A percentile compares a stretch with the other conserved stretches of the same genome.
phyloP scores from a whole-genome alignment of 1,140 invertebrate species.

The Drosophila parvula region DNA sequence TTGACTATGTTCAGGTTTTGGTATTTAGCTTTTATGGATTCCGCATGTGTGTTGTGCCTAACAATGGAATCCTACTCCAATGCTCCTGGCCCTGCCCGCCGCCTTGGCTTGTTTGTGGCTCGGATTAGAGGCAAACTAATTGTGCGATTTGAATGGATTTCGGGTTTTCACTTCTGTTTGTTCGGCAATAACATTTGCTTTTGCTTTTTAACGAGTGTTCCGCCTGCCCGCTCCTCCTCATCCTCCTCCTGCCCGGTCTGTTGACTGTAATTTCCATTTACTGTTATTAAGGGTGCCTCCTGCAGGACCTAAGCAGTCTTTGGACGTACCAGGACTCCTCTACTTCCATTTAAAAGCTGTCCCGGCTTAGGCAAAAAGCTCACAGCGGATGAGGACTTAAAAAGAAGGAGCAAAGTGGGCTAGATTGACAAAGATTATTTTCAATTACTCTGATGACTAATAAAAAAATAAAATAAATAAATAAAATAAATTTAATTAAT shows the following conservation, averaged over 20 bases:
- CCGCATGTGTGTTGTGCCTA: slow-evolving; percentile 40
- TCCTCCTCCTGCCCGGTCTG: not conserved
- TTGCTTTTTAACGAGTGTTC: slow-evolving; percentile 45
- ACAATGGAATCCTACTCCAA: slow-evolving; percentile 53
- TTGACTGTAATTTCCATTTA: slow-evolving; percentile 59
- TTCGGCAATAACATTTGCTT: slow-evolving; percentile 75
- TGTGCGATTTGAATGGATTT: slow-evolving; percentile 81
- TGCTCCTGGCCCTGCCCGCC: not conserved
- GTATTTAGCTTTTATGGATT: slow-evolving; percentile 55
- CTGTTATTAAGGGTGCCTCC: slow-evolving; percentile 42
- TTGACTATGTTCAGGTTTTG: slow-evolving; percentile 22
- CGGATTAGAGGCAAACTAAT: slow-evolving; percentile 79
- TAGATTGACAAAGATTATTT: not conserved
- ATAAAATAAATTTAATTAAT: not conserved
- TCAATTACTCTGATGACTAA: no score
- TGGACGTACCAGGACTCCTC: slow-evolving; percentile 5
- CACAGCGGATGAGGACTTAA: slow-evolving; percentile 3
- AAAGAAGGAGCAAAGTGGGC: not conserved
- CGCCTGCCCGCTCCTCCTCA: not conserved
- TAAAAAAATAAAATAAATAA: not conserved
- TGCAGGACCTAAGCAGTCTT: slow-evolving; percentile 29
- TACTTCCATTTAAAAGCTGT: slow-evolving; percentile 17
- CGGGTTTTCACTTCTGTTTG: slow-evolving; percentile 69
- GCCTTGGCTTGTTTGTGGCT: slow-evolving; percentile 64
- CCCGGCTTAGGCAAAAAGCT: slow-evolving; percentile 27